Evolutionary conservation across 37 sponge, comb jelly and placozoan genomes (phyloP), one percentile per base, ranked within the genome.

Genomic region (Petrosia ficiformis): DNA sequence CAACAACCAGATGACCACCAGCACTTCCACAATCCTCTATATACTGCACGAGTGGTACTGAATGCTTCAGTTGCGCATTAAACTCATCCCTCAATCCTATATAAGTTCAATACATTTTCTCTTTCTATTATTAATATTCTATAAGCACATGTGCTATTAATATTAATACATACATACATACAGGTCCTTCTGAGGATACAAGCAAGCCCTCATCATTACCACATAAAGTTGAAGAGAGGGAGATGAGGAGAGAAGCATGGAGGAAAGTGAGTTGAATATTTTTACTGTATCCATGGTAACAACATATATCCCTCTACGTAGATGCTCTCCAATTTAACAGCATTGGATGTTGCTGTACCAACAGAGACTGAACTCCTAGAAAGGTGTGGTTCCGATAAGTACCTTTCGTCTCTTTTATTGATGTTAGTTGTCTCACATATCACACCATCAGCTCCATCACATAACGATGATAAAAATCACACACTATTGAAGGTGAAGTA

Each of bases 201-300:
- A 38, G 30, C 24, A 89, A 89, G 40, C 52, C 67, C 22, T 89
- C 90, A 40, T 67, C 65, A 32, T 34, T 91, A 44, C 77, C 77
- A 65, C 60, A 63, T 19, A 85, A 82, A 35, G 87, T 91, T 61
- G 66, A 69, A 44, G 79, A 82, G 48, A 73, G 74, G 38, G 63
- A 78, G 56, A 64, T 61, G 37, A 42, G 33, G 42, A 57, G 70
- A 33, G 64, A 58, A 35, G 61, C 67, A 31, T 76, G 86, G 67
- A 30, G 72, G 28, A 67, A 68, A 57, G 65, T 86, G 25, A 59
- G 67, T 26, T 19, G n/a, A n/a, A n/a, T n/a, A n/a, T n/a, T n/a
- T n/a, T n/a, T 48, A 48, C 14, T 48, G 54, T 48, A 48, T 48
- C 54, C 8, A 48, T 19, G 8, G 54, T 48, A 48, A n/a, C n/a